Evolutionary conservation across 2,888 invertebrate genomes (phyloP).

Genomic region (Thumatha senex): DNA sequence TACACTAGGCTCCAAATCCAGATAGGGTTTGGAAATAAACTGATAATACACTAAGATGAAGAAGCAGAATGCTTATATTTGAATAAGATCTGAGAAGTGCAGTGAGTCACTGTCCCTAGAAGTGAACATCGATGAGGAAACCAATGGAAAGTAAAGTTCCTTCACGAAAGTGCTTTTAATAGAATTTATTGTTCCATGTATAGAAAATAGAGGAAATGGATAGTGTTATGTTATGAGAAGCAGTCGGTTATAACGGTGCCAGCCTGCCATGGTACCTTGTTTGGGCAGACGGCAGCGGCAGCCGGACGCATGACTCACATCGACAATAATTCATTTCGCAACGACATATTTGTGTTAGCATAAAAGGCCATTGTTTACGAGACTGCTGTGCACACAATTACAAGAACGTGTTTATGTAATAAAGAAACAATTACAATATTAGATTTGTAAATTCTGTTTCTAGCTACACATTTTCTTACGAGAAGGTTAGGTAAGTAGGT

Average conservation of each 20-base stretch:
- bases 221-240: constrained; percentile 22
- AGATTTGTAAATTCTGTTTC: not conserved
- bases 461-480: no score
- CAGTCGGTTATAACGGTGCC: constrained; percentile 15
- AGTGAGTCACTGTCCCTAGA: no score
- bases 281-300: constrained; percentile 10
- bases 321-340: constrained; percentile 29
- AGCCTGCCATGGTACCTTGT: constrained; percentile 2
- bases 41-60: no score
- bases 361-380: constrained; percentile 34
- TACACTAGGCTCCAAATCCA: no score
- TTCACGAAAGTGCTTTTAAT: no score
- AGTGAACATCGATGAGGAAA: no score
- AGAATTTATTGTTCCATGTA: not conserved
- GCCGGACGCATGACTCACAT: constrained; percentile 33
- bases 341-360: constrained; percentile 27
- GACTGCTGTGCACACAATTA: constrained; percentile 32
- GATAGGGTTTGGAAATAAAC: no score
- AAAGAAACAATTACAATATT: not conserved
- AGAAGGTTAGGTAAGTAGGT: no score
- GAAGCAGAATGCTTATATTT: no score
- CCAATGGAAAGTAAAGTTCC: no score
- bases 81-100: no score
- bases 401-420: not conserved
- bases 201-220: constrained; percentile 32